Conservation (phyloP, 2,113 vertebrate genomes). For the Echinops telfairi region DNA sequence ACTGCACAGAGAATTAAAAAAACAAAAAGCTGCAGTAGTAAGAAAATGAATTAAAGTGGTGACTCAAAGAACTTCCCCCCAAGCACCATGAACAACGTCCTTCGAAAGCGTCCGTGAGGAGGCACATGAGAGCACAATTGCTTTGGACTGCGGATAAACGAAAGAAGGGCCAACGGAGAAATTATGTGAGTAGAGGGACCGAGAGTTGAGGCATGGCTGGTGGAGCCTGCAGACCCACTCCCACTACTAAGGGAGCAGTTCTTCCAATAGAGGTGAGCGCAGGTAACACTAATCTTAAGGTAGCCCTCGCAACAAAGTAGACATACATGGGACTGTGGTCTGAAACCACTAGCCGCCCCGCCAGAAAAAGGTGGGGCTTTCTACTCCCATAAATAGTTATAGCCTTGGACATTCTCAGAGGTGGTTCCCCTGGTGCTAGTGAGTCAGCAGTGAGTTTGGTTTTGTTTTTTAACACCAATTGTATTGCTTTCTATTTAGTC, state of each 20-base stretch:
- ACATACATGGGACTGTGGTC: no score
- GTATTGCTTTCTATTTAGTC: no score
- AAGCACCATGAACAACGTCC: conserved; percentile 94
- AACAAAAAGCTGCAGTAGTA: not conserved
- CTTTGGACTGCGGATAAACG: conserved; percentile 85
- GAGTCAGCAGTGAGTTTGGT: no score
- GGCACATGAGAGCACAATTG: conserved; percentile 85
- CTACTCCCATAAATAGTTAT: not conserved
- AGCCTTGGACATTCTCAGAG: no score
- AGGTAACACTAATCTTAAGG: conserved; percentile 82
- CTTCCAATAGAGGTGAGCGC: conserved; percentile 88
- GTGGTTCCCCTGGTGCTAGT: no score
- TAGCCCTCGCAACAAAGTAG: no score
- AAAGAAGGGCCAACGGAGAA: conserved; percentile 89
- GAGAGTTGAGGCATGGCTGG: conserved; percentile 92
- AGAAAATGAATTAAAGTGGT: not conserved
- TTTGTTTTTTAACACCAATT: no score
- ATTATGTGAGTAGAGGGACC: conserved; percentile 87
- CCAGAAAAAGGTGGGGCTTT: not conserved
- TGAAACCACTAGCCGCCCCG: no score
- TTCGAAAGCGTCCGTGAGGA: conserved; percentile 86
- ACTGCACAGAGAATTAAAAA: not conserved
- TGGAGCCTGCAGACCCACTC: conserved; percentile 90
- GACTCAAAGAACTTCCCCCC: conserved; percentile 89
- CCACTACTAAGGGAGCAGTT: conserved; percentile 86